Percentiles rank a stretch among this genome's conserved stretches.
These are phyloP conservation scores for Myzus persicae DNA, from an alignment of 1,140 invertebrate species.

Conservation along the genomic window DNA sequence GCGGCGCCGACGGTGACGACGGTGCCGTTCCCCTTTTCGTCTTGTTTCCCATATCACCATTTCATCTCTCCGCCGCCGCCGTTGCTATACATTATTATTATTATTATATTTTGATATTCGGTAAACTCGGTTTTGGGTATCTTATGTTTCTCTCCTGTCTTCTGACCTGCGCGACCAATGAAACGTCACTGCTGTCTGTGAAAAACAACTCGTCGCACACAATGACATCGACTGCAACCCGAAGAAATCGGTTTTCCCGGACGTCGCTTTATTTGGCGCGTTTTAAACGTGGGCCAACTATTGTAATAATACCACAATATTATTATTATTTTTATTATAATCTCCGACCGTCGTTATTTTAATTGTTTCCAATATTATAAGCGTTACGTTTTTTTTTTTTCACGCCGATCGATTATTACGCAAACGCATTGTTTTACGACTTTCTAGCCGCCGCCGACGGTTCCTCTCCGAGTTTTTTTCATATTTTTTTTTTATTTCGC, in stretches of 20 bases:
- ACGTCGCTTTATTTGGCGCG: not conserved
- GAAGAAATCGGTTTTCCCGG: not conserved
- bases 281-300: not conserved
- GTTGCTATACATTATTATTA: no score
- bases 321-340: not conserved
- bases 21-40: not conserved
- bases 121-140: not conserved
- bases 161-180: not conserved
- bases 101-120: not conserved
- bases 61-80: no score
- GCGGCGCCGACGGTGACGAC: no score
- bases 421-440: conserved; percentile 6
- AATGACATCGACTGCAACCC: not conserved
- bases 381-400: not conserved
- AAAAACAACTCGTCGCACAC: not conserved
- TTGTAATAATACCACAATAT: not conserved
- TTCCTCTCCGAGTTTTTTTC: not conserved
- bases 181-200: no score
- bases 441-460: not conserved
- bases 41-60: not conserved
- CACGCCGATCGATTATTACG: not conserved
- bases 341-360: not conserved
- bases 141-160: not conserved
- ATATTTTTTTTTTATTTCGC: not conserved
- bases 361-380: not conserved